A percentile compares a stretch with the other conserved stretches of the same genome.
phyloP scores from a whole-genome alignment of 2,113 vertebrate species.

The Chaetodon trifascialis region DNA sequence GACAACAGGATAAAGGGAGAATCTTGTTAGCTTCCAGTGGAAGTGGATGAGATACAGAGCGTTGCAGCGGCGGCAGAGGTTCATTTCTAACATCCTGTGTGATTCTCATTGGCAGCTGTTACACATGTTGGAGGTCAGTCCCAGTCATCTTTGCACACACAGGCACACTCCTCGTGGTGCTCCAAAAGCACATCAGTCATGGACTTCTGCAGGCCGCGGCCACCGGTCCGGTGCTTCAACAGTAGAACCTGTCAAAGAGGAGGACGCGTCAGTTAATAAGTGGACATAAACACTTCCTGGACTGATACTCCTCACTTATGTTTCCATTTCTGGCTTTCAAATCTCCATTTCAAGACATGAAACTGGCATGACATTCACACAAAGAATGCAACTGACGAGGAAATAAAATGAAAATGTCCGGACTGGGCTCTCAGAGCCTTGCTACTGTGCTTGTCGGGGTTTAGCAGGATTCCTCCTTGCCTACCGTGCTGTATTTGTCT shows the following conservation, averaged over 20 bases:
- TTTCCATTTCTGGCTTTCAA: background rate
- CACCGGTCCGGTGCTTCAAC: conserved; percentile 90
- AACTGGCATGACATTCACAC: background rate
- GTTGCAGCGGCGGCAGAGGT: conserved; percentile 50
- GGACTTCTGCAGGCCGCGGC: conserved; percentile 91
- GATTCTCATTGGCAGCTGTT: conserved; percentile 48
- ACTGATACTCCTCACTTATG: background rate
- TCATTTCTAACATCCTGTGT: conserved; percentile 45
- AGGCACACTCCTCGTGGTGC: conserved; percentile 96
- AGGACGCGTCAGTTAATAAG: background rate
- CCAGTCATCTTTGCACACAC: conserved; percentile 91
- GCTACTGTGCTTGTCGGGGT: background rate
- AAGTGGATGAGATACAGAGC: conserved; percentile 54
- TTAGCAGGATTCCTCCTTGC: too few species aligned
- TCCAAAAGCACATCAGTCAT: conserved; percentile 95
- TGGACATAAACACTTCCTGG: background rate
- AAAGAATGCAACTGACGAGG: background rate
- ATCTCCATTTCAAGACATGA: background rate
- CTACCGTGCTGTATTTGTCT: too few species aligned
- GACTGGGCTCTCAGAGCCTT: background rate
- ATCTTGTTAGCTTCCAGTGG: conserved; percentile 74
- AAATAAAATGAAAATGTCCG: background rate
- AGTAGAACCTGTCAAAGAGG: conserved; percentile 89
- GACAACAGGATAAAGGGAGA: conserved; percentile 82
- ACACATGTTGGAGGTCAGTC: conserved; percentile 82